Evolutionary conservation across 2,888 invertebrate genomes (phyloP).

Genomic region (Cistogaster globosa): DNA sequence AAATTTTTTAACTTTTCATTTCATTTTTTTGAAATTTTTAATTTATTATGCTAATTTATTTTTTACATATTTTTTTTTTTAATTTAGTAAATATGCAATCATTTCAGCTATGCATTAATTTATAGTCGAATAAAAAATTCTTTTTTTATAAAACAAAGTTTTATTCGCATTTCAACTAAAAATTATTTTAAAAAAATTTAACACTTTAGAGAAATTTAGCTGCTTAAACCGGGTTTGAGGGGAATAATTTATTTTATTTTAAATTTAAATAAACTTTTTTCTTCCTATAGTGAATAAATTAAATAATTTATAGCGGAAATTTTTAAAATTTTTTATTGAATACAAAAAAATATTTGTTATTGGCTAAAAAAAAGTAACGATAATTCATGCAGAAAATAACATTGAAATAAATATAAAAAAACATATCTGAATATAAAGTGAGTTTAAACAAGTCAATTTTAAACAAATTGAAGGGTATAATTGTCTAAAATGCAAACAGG

Average conservation of each 20-base stretch:
- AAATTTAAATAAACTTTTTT: constrained; percentile 17
- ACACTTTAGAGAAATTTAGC: constrained; percentile 10
- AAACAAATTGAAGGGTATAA: too few relatives aligned
- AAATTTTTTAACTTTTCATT: too few relatives aligned
- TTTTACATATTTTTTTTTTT: constrained; percentile 12
- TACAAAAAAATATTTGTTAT: not conserved
- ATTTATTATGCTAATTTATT: constrained; percentile 44
- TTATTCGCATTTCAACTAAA: not conserved
- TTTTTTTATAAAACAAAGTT: not conserved
- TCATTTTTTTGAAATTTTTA: too few relatives aligned
- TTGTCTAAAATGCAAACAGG: too few relatives aligned
- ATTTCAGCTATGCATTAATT: not conserved
- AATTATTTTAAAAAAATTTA: not conserved
- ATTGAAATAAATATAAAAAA: constrained; percentile 14
- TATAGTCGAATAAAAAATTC: not conserved
- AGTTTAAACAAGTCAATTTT: too few relatives aligned
- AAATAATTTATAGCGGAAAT: constrained; percentile 42
- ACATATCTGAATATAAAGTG: too few relatives aligned
- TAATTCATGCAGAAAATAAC: constrained; percentile 57
- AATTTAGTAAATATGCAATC: not conserved
- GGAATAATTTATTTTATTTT: constrained; percentile 43
- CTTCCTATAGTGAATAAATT: constrained; percentile 17
- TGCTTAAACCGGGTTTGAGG: constrained; percentile 7
- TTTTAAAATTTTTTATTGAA: constrained; percentile 10
- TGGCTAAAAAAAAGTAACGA: constrained; percentile 45